These are phyloP conservation scores for Teleogryllus oceanicus DNA, from an alignment of 2,888 invertebrate species.

Conservation along the genomic window DNA sequence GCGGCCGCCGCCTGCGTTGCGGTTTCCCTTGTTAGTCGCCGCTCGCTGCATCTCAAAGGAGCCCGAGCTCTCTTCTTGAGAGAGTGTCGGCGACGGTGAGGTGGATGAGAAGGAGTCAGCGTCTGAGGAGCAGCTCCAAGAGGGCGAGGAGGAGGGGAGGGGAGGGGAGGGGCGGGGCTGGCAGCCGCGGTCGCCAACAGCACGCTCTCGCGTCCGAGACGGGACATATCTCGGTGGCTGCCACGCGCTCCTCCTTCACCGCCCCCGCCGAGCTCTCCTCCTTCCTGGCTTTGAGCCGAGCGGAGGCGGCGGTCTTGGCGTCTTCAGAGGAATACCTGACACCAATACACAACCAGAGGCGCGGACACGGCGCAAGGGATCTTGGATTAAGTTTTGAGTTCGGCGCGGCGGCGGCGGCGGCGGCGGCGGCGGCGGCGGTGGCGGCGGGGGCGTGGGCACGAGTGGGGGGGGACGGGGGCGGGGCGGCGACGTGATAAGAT, in stretches of 20 bases:
- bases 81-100: background rate
- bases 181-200: background rate
- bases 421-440: background rate
- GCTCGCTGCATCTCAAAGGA: conserved; percentile 18
- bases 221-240: background rate
- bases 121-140: background rate
- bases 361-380: background rate
- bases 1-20: background rate
- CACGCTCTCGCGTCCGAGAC: background rate
- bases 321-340: conserved; percentile 10
- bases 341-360: conserved; percentile 9
- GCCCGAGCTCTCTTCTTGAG: background rate
- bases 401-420: background rate
- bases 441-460: background rate
- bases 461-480: background rate
- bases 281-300: background rate
- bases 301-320: background rate
- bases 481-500: conserved; percentile 7
- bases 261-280: background rate
- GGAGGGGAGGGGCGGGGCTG: background rate
- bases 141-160: background rate
- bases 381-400: conserved; percentile 18
- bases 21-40: conserved; percentile 18
- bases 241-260: background rate
- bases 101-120: background rate